These are phyloP conservation scores for Pangasius sanitwongsei DNA, from an alignment of 2,797 vertebrate species.

Conservation along the genomic window DNA sequence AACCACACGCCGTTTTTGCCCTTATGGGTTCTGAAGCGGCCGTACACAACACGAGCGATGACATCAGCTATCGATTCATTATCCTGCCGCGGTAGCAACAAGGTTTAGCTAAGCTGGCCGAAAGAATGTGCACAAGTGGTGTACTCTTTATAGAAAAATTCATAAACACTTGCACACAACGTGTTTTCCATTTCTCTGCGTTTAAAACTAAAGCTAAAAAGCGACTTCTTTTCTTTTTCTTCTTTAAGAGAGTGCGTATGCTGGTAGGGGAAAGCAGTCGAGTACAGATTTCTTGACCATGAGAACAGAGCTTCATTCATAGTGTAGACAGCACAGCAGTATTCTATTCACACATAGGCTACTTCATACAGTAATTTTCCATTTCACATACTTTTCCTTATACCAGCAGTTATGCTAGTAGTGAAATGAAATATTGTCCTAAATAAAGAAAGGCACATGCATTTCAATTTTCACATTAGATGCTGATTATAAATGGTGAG, in stretches of 20 bases:
- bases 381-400: constrained; percentile 12
- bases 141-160: background rate
- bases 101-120: background rate
- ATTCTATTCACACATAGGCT: background rate
- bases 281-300: constrained; percentile 39
- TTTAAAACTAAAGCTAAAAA: background rate
- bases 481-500: background rate
- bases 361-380: constrained; percentile 58
- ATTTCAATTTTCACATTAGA: background rate
- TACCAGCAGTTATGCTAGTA: background rate
- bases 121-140: background rate
- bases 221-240: background rate
- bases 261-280: constrained; percentile 47
- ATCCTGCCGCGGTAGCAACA: constrained; percentile 57
- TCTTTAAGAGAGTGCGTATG: background rate
- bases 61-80: constrained; percentile 45
- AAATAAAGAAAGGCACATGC: background rate
- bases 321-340: constrained; percentile 20
- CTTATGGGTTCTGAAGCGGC: background rate
- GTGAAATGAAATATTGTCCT: background rate
- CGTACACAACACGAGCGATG: constrained; percentile 52
- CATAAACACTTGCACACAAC: background rate
- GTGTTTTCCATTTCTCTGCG: background rate
- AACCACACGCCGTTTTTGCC: background rate
- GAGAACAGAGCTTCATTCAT: constrained; percentile 56